Conservation (phyloP, 1,140 invertebrate genomes). For the Ceratosolen fusciceps region DNA sequence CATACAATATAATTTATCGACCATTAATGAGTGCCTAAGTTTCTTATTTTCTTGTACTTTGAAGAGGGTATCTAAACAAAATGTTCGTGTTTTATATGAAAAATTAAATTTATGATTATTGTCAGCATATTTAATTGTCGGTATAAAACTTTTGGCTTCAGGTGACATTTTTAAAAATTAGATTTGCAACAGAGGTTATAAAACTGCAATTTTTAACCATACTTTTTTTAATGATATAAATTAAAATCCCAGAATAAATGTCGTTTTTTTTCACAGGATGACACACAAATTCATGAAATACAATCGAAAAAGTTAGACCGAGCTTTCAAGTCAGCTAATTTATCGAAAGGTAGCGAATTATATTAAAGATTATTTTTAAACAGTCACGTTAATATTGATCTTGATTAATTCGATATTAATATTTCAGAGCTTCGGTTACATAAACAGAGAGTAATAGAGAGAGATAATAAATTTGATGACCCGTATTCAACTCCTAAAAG, state of each 20-base stretch:
- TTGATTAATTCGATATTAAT: too few species aligned
- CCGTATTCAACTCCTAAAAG: conserved; percentile 38
- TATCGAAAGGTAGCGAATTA: conserved; percentile 33
- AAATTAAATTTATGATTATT: neutral
- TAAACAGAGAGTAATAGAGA: neutral
- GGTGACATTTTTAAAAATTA: conserved; percentile 17
- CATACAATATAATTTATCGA: neutral
- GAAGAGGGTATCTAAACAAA: conserved; percentile 1
- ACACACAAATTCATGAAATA: conserved; percentile 29
- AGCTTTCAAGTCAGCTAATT: conserved; percentile 38
- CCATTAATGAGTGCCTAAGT: neutral
- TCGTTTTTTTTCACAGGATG: conserved; percentile 25
- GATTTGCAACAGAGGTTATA: conserved; percentile 22
- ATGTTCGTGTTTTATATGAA: neutral
- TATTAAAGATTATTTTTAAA: neutral
- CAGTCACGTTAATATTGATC: neutral
- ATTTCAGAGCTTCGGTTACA: neutral
- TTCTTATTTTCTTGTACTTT: conserved; percentile 15
- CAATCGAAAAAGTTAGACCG: conserved; percentile 18
- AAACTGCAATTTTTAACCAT: neutral
- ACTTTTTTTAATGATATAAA: neutral
- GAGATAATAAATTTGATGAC: neutral
- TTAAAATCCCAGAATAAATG: neutral
- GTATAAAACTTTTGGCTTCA: neutral
- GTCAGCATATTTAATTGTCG: neutral